A percentile compares a stretch with the other conserved stretches of the same genome.
Evolutionary conservation across 2,888 invertebrate genomes (phyloP).

Genomic region (Eudasyphora cyanicolor): DNA sequence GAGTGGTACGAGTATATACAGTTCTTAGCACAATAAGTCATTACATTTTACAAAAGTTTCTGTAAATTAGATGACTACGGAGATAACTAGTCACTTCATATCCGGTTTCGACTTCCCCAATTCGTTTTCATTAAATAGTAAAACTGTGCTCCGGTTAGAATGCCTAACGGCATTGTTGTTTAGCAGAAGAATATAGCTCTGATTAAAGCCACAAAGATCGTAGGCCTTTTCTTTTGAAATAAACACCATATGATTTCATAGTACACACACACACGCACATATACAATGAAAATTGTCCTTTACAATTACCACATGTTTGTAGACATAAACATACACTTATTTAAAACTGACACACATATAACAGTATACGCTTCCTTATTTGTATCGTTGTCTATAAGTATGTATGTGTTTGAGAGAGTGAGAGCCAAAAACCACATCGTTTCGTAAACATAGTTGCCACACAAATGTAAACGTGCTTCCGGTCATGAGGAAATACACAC

Average conservation of each 20-base stretch:
- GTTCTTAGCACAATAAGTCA: too few relatives aligned
- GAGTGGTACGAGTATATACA: too few relatives aligned
- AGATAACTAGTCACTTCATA: too few relatives aligned
- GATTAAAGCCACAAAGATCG: constrained; percentile 1
- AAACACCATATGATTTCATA: background rate
- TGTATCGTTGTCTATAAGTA: background rate
- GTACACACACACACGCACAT: background rate
- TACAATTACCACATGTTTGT: background rate
- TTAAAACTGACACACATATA: background rate
- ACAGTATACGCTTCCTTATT: background rate
- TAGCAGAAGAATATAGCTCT: too few relatives aligned
- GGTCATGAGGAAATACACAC: constrained; percentile 8
- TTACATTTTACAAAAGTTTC: too few relatives aligned
- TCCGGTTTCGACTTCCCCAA: too few relatives aligned
- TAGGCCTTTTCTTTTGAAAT: background rate
- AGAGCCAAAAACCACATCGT: background rate
- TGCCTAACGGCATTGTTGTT: too few relatives aligned
- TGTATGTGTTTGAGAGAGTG: background rate
- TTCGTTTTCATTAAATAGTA: too few relatives aligned
- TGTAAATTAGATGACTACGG: too few relatives aligned
- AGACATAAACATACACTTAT: background rate
- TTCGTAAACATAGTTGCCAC: background rate
- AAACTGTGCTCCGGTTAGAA: too few relatives aligned
- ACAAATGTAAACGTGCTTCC: constrained; percentile 12
- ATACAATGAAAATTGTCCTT: background rate